Conservation (phyloP, 2,113 vertebrate genomes). For the Columbina picui region DNA sequence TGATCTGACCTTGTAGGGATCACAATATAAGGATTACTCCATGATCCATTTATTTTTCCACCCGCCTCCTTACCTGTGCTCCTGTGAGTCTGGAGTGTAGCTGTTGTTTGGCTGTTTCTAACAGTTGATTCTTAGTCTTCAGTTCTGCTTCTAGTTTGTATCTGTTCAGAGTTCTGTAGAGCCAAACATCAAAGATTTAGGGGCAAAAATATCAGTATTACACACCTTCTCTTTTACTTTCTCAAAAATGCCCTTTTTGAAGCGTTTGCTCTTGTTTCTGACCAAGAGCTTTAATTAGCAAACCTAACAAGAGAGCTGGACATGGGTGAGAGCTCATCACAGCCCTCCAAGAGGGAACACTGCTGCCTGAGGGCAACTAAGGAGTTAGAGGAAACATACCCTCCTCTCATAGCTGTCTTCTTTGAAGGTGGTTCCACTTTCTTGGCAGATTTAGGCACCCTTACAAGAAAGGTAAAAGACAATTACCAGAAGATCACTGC, state of each 20-base stretch:
- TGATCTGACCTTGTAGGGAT: not conserved
- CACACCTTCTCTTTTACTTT: not conserved
- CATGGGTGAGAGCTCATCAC: not conserved
- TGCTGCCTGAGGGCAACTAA: not conserved
- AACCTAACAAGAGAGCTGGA: not conserved
- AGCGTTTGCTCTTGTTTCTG: not conserved
- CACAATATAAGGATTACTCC: not conserved
- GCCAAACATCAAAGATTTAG: not conserved
- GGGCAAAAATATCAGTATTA: not conserved
- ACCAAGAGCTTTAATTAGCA: not conserved
- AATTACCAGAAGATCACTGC: not conserved
- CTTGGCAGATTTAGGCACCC: slow-evolving; percentile 62
- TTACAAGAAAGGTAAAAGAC: not conserved
- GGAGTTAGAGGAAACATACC: slow-evolving; percentile 15
- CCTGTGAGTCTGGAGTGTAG: slow-evolving; percentile 62
- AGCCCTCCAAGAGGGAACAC: not conserved
- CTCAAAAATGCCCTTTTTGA: not conserved
- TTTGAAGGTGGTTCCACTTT: not conserved
- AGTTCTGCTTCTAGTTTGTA: slow-evolving; percentile 73
- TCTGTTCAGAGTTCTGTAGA: slow-evolving; percentile 52
- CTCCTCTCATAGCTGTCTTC: slow-evolving; percentile 20
- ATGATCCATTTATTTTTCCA: not conserved
- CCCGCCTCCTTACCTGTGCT: slow-evolving; percentile 64
- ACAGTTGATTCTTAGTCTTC: slow-evolving; percentile 71
- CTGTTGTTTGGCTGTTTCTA: slow-evolving; percentile 72